Base-by-base conservation (phyloP, 2,888 invertebrate genomes). In the Philonicus albiceps region DNA sequence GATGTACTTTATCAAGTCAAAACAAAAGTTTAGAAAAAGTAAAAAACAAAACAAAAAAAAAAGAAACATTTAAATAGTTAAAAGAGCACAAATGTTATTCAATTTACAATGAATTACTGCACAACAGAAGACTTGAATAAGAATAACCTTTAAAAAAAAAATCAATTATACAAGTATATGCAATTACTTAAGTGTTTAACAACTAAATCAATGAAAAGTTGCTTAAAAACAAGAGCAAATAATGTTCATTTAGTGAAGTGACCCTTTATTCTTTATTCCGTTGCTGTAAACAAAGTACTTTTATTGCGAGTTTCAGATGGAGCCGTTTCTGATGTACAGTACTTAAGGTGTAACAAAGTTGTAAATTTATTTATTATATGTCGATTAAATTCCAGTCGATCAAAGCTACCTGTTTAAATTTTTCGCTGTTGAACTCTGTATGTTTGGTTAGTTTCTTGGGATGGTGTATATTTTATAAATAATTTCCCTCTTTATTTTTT, bases 81-180 rank as follows among this genome's bases (percentile, higher is more conserved):
- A 43, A 73, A 84, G 84, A 72, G 73, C 84, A 84, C 40, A 84
- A 73, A 73, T 73, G 84, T 84, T 84, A 84, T 84, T 73, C 72
- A 84, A 84, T 84, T 84, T 84, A 84, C 43, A 73, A 73, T 73
- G 72, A 73, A 84, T 84, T 84, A 84, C 84, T 84, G 84, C 84
- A 84, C 84, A 84, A 84, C 84, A 84, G 73, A 84, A 84, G 84
- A 84, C 84, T 84, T 84, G 73, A 84, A 84, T 22, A 83, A 64
- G 37, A 53, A 13, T 31, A 81, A 49, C 43, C 43, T 27, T n/a
- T 40, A 37, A 40, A 81, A 64, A 34, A 64, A 83, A 64, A 83
- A 19, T 8, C 30, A 64, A 83, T 83, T 30, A 84, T 53, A 53
- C n/a, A 43, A 64, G 49, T 55, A 30, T 84, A 84, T 73, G 27